Conservation (phyloP, 2,797 vertebrate species). For the Setipinna tenuifilis region DNA sequence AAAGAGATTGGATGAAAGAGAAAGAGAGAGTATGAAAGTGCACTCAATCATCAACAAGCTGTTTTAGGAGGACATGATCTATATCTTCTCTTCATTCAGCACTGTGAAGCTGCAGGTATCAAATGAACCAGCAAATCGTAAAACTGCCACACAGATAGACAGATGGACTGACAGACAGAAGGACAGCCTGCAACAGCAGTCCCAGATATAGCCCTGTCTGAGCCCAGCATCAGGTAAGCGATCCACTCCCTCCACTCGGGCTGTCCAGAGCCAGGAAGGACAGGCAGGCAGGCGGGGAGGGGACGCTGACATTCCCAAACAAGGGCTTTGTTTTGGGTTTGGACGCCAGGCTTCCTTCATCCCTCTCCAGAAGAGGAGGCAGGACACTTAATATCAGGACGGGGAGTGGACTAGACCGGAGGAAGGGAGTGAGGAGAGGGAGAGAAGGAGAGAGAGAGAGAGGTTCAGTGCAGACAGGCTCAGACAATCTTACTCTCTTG, state of each 20-base stretch:
- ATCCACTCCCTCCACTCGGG: background rate
- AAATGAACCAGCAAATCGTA: no score
- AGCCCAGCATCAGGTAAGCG: background rate
- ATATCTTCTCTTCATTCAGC: no score
- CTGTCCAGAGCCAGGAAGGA: background rate
- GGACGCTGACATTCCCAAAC: constrained; percentile 42
- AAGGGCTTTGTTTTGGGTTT: constrained; percentile 46
- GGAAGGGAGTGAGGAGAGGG: background rate
- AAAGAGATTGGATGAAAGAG: no score
- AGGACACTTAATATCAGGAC: constrained; percentile 6
- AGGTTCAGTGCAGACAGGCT: no score
- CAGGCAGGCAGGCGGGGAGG: background rate
- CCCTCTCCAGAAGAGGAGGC: background rate
- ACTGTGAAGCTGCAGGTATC: no score
- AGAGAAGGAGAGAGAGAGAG: background rate
- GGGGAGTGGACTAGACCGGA: background rate
- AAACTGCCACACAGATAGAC: background rate
- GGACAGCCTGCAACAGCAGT: background rate
- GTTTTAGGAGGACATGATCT: no score
- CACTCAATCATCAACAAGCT: no score
- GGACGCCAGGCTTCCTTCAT: background rate
- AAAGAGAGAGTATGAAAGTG: no score
- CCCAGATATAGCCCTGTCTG: constrained; percentile 1
- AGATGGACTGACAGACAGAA: background rate
- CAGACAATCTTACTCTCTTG: no score